phyloP scores from a whole-genome alignment of 1,140 invertebrate genomes.

The Adelges cooleyi region DNA sequence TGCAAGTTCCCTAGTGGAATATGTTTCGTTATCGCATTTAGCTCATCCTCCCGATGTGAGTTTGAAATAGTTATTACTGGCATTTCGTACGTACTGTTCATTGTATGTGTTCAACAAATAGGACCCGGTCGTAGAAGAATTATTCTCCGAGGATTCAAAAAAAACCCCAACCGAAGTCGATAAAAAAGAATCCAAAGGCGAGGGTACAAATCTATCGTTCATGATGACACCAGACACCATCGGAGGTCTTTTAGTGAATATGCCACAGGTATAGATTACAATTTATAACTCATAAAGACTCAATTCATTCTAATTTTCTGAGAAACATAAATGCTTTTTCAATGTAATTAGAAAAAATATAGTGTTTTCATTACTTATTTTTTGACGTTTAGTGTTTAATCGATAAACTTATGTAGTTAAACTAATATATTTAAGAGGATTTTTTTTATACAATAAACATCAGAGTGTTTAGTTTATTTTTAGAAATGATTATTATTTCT shows the following conservation, averaged over 20 bases:
- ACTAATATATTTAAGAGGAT: no score
- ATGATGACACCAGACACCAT: slow-evolving; percentile 40
- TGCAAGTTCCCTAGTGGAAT: slow-evolving; percentile 63
- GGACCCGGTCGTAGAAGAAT: slow-evolving; percentile 48
- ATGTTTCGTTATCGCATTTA: slow-evolving; percentile 60
- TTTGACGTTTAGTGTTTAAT: no score
- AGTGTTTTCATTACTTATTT: no score
- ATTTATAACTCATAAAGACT: not conserved
- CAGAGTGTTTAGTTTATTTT: no score
- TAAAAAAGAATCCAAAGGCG: slow-evolving; percentile 50
- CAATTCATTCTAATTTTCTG: not conserved
- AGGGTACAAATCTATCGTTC: slow-evolving; percentile 49
- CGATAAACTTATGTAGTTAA: no score
- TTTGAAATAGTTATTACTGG: slow-evolving; percentile 30
- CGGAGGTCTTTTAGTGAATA: slow-evolving; percentile 71
- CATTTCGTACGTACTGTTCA: not conserved
- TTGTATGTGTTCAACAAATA: slow-evolving; percentile 1
- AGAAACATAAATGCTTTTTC: no score
- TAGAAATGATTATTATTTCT: no score
- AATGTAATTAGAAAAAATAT: no score
- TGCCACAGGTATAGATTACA: slow-evolving; percentile 65
- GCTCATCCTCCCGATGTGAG: slow-evolving; percentile 66
- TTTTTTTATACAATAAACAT: no score
- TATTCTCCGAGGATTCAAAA: slow-evolving; percentile 45
- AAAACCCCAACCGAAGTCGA: slow-evolving; percentile 54